phyloP scores from a whole-genome alignment of 2,797 vertebrate species.

The Sitta carolinensis region DNA sequence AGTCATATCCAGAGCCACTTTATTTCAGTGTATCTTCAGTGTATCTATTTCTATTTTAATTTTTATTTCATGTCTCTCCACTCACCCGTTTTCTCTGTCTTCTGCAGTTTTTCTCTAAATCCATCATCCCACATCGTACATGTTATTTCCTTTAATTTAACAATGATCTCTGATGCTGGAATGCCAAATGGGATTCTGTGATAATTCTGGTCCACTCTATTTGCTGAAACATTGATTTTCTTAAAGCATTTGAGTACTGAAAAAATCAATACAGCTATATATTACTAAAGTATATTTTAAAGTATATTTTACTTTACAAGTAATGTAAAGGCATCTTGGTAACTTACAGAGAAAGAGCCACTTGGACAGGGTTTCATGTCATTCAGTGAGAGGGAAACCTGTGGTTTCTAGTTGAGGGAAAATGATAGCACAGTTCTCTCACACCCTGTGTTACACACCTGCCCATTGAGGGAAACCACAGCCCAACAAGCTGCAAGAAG shows the following conservation, averaged over 20 bases:
- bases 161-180: background rate
- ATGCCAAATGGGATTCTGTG: background rate
- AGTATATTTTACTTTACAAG: background rate
- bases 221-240: conserved; percentile 47
- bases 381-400: background rate
- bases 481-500: background rate
- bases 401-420: background rate
- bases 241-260: background rate
- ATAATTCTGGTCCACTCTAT: background rate
- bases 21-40: background rate
- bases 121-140: background rate
- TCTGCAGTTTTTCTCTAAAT: background rate
- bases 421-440: background rate
- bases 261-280: background rate
- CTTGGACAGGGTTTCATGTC: background rate
- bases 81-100: background rate
- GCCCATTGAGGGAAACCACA: background rate
- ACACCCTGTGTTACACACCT: background rate
- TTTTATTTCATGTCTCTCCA: background rate
- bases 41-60: background rate
- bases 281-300: too few relatives aligned
- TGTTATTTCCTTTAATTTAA: background rate
- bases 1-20: background rate
- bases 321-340: background rate
- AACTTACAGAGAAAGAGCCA: background rate